Conservation (phyloP, 2,888 invertebrate genomes). For the Netelia inedita region DNA sequence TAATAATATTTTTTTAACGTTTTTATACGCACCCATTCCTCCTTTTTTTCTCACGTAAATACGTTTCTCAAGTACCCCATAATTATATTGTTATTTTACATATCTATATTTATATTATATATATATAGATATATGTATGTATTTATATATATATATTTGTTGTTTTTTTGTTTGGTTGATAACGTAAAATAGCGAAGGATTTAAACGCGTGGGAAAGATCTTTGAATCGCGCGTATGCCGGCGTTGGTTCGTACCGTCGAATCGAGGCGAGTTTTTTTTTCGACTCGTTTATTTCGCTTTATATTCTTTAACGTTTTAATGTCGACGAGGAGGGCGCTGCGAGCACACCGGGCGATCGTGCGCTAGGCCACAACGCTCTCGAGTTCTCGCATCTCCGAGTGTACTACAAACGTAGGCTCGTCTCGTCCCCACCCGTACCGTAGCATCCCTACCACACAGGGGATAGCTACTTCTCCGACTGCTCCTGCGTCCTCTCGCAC, state of each 20-base stretch:
- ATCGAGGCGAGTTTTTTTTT: not conserved
- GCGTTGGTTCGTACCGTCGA: not conserved
- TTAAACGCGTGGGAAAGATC: not conserved
- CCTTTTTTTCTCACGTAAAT: no score
- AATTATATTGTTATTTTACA: not conserved
- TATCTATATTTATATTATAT: not conserved
- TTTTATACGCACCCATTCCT: no score
- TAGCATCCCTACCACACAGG: no score
- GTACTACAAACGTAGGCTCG: constrained; percentile 4
- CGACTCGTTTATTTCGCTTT: not conserved
- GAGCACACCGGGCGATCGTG: constrained; percentile 9
- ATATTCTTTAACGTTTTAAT: not conserved
- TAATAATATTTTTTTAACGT: no score
- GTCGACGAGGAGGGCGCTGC: not conserved
- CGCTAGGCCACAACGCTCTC: constrained; percentile 12
- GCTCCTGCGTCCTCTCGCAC: not conserved
- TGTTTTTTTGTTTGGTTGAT: not conserved
- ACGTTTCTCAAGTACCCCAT: not conserved
- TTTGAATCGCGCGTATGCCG: not conserved
- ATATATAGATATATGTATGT: not conserved
- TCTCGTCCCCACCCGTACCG: not conserved
- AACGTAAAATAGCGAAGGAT: not conserved
- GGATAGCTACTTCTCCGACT: not conserved
- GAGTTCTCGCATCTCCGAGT: not conserved
- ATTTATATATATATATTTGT: not conserved